Percentiles rank a stretch among this genome's conserved stretches.
phyloP scores from a whole-genome alignment of 2,888 invertebrate genomes.

The Xestia ashworthii region DNA sequence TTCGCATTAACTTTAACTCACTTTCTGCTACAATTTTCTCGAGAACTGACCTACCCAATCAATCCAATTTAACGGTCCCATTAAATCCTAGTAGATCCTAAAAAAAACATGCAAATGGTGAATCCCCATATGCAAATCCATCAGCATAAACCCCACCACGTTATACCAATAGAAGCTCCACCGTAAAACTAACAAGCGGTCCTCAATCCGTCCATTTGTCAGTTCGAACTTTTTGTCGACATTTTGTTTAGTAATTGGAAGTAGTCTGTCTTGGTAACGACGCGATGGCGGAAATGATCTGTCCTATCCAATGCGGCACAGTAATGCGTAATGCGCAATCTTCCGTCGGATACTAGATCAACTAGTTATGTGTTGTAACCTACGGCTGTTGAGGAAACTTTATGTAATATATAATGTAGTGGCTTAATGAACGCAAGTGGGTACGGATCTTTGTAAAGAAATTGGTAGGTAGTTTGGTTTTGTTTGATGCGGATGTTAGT shows the following conservation, averaged over 20 bases:
- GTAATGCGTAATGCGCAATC: slow-evolving; percentile 55
- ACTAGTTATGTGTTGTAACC: slow-evolving; percentile 58
- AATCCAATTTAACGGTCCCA: neutral
- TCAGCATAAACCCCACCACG: slow-evolving; percentile 1
- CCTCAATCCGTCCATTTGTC: slow-evolving; percentile 5
- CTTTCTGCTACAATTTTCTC: neutral
- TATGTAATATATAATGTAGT: slow-evolving; percentile 51
- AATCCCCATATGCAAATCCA: neutral
- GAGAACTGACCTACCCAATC: neutral
- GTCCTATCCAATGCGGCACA: slow-evolving; percentile 36
- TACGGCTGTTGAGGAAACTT: slow-evolving; percentile 37
- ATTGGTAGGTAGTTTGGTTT: neutral
- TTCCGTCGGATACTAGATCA: slow-evolving; percentile 48
- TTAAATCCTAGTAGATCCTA: neutral
- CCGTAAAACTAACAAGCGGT: slow-evolving; percentile 12
- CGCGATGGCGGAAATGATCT: slow-evolving; percentile 45
- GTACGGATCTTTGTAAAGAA: slow-evolving; percentile 36
- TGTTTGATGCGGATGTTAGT: neutral
- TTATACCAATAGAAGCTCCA: slow-evolving; percentile 11
- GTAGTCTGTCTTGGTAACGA: slow-evolving; percentile 46
- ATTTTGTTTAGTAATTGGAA: slow-evolving; percentile 51
- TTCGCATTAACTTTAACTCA: neutral
- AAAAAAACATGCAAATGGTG: neutral
- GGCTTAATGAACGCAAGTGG: slow-evolving; percentile 19
- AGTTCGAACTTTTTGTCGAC: slow-evolving; percentile 33